These are phyloP conservation scores for Manduca sexta DNA, from an alignment of 1,140 invertebrate species.

Conservation along the genomic window DNA sequence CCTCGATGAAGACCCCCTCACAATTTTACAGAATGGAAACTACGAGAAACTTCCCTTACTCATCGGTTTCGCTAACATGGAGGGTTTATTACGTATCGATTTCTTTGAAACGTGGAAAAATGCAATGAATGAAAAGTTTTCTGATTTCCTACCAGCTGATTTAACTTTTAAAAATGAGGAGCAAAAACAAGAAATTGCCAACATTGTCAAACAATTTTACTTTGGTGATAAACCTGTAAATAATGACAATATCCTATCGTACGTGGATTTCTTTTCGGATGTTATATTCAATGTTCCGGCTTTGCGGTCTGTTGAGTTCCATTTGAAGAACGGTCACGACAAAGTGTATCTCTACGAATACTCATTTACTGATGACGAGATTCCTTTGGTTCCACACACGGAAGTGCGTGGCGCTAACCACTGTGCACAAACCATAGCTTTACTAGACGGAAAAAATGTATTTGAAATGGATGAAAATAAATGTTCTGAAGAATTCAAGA, in stretches of 20 bases:
- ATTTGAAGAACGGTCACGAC: slow-evolving; percentile 14
- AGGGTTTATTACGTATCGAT: slow-evolving; percentile 13
- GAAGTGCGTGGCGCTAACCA: slow-evolving; percentile 19
- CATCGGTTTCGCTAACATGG: slow-evolving; percentile 15
- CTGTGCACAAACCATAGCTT: slow-evolving; percentile 13
- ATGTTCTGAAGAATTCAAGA: slow-evolving; percentile 6
- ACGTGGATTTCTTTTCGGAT: slow-evolving; percentile 23
- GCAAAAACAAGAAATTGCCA: slow-evolving; percentile 29
- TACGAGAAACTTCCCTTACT: slow-evolving; percentile 6
- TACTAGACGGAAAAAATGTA: slow-evolving; percentile 2
- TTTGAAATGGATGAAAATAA: background rate
- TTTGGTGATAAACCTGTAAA: slow-evolving; percentile 22
- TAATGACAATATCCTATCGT: slow-evolving; percentile 12
- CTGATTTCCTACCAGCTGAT: slow-evolving; percentile 40
- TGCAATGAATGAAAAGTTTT: slow-evolving; percentile 46
- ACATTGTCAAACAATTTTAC: slow-evolving; percentile 37
- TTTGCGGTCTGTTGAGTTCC: slow-evolving; percentile 10
- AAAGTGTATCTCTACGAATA: slow-evolving; percentile 27
- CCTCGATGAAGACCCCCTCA: slow-evolving; percentile 14
- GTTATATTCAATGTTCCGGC: slow-evolving; percentile 13
- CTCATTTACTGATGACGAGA: slow-evolving; percentile 11
- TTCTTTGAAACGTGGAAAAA: slow-evolving; percentile 12
- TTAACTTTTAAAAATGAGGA: slow-evolving; percentile 29
- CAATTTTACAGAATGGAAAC: slow-evolving; percentile 1
- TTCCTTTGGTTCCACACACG: slow-evolving; percentile 9